Percentiles rank a stretch among this genome's conserved stretches.
These are phyloP conservation scores for Aphidoletes aphidimyza DNA, from an alignment of 2,888 invertebrate species.

Conservation along the genomic window DNA sequence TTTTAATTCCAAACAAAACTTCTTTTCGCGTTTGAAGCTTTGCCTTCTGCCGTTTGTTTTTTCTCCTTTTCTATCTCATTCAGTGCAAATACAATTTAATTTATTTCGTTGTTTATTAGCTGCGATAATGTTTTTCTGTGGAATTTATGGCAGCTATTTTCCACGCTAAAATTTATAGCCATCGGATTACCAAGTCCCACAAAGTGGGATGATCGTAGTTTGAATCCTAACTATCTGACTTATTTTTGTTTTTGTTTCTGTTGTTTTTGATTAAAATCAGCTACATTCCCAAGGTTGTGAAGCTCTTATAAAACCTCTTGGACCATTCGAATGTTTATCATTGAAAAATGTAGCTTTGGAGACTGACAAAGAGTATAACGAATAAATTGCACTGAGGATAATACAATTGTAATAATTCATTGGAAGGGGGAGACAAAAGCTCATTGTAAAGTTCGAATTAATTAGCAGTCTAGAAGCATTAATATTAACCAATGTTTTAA, in stretches of 20 bases:
- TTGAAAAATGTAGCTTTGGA: no score
- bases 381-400: neutral
- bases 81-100: neutral
- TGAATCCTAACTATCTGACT: neutral
- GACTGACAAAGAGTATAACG: no score
- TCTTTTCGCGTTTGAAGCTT: neutral
- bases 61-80: no score
- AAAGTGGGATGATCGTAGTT: neutral
- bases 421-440: neutral
- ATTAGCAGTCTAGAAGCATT: neutral
- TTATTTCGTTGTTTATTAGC: constrained; percentile 46
- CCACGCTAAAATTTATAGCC: neutral
- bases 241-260: neutral
- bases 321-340: no score
- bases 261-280: neutral
- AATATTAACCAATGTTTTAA: constrained; percentile 6
- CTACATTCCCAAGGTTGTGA: no score
- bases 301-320: no score
- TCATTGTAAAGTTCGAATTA: constrained; percentile 25
- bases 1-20: neutral
- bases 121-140: constrained; percentile 30
- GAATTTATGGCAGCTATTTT: constrained; percentile 2
- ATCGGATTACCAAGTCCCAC: neutral
- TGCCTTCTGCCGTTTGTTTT: neutral
- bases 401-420: neutral